These are phyloP conservation scores for Epicauta chinensis DNA, from an alignment of 1,140 invertebrate species.

Conservation along the genomic window DNA sequence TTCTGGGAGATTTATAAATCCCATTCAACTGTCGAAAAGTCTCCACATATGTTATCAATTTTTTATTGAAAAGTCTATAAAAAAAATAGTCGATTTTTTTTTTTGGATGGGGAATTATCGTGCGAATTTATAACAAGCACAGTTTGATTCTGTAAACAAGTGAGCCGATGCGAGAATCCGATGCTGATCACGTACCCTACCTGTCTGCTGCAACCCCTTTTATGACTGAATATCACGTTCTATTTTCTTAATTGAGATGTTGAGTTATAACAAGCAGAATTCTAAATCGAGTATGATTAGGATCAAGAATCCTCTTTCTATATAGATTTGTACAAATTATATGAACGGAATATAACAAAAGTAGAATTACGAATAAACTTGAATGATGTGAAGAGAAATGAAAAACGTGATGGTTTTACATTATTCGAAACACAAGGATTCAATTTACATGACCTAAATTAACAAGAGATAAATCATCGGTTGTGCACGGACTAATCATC, in stretches of 20 bases:
- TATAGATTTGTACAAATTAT: too few relatives aligned
- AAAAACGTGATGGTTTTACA: too few relatives aligned
- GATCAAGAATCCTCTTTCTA: slow-evolving; percentile 1
- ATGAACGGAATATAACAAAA: too few relatives aligned
- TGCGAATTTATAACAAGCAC: slow-evolving; percentile 1
- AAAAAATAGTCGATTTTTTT: too few relatives aligned
- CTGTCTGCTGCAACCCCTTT: slow-evolving; percentile 7
- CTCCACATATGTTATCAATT: slow-evolving; percentile 1
- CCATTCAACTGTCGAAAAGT: neutral
- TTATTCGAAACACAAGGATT: too few relatives aligned
- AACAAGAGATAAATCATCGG: too few relatives aligned
- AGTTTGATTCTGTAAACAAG: slow-evolving; percentile 2
- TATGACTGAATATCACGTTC: slow-evolving; percentile 9
- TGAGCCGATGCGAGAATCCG: neutral
- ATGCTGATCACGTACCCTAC: slow-evolving; percentile 9
- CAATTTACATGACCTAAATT: too few relatives aligned
- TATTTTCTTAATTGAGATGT: slow-evolving; percentile 15
- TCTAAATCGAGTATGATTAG: slow-evolving; percentile 7
- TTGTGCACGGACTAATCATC: too few relatives aligned
- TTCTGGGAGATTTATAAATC: slow-evolving; percentile 12
- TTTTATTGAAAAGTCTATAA: too few relatives aligned
- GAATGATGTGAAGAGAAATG: too few relatives aligned
- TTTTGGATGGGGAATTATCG: too few relatives aligned
- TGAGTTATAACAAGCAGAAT: slow-evolving; percentile 12
- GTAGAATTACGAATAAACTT: too few relatives aligned